Evolutionary conservation across 2,888 invertebrate genomes (phyloP).

Genomic region (Kryphioiulus occultus): DNA sequence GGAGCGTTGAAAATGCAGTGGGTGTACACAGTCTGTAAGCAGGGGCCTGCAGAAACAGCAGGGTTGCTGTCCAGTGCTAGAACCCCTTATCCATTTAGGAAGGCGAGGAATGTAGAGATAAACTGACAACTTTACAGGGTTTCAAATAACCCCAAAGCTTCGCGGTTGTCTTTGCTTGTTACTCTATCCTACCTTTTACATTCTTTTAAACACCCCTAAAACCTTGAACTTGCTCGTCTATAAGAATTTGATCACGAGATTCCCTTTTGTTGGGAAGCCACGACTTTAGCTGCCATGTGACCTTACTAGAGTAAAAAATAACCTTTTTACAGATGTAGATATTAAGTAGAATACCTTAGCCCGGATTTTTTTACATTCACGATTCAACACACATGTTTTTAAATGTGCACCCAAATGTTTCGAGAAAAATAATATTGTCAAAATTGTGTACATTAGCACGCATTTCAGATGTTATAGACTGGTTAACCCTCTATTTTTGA

Average conservation of each 20-base stretch:
- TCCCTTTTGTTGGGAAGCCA: slow-evolving; percentile 13
- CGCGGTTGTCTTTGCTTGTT: not conserved
- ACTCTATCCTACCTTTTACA: not conserved
- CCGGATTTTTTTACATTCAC: not conserved
- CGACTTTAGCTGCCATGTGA: not conserved
- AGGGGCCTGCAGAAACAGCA: not conserved
- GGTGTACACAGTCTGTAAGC: not conserved
- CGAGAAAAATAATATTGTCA: too few species aligned
- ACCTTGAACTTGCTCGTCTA: slow-evolving; percentile 11
- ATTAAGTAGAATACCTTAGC: too few species aligned
- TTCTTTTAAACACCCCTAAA: not conserved
- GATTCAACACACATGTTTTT: too few species aligned
- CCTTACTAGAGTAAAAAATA: too few species aligned
- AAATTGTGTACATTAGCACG: too few species aligned
- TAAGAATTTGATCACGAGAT: not conserved
- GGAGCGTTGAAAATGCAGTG: not conserved
- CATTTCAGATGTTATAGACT: too few species aligned
- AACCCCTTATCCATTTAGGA: not conserved
- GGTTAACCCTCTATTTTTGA: too few species aligned
- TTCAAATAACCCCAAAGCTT: not conserved
- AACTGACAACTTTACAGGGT: not conserved
- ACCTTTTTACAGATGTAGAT: too few species aligned
- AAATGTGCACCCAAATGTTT: too few species aligned
- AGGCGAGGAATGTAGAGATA: not conserved
- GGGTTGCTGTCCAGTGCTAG: not conserved